Conservation (phyloP, 1,140 invertebrate species). For the Eumaeus atala region DNA sequence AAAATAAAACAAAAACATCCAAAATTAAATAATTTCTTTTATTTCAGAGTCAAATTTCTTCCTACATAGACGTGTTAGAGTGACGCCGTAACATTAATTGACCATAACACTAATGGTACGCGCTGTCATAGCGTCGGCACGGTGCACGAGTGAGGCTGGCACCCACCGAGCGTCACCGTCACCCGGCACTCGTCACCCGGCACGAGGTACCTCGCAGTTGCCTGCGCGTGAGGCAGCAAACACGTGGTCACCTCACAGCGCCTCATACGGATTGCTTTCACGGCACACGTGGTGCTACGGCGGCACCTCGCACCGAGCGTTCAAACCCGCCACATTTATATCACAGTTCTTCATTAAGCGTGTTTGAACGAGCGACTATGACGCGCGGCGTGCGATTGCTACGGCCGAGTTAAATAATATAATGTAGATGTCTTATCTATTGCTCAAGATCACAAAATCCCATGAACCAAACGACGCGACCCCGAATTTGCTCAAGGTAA, state of each 20-base stretch:
- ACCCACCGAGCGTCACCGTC: too few species aligned
- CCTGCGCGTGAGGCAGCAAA: too few species aligned
- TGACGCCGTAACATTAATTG: conserved; percentile 67
- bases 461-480: conserved; percentile 59
- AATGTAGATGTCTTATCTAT: conserved; percentile 55
- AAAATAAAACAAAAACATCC: conserved; percentile 63
- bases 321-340: conserved; percentile 18
- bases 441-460: conserved; percentile 65
- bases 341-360: conserved; percentile 32
- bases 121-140: conserved; percentile 28
- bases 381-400: conserved; percentile 15
- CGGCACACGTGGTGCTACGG: too few species aligned
- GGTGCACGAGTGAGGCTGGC: conserved; percentile 36
- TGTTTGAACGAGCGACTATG: background rate
- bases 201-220: background rate
- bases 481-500: conserved; percentile 49
- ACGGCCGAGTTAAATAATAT: conserved; percentile 38
- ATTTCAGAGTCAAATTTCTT: conserved; percentile 74
- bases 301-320: too few species aligned
- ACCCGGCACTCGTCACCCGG: too few species aligned
- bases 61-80: conserved; percentile 73
- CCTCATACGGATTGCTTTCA: too few species aligned
- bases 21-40: conserved; percentile 74
- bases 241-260: too few species aligned
- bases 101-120: conserved; percentile 63